Base-by-base conservation (phyloP, 2,113 vertebrate species). In the Hippotragus niger region DNA sequence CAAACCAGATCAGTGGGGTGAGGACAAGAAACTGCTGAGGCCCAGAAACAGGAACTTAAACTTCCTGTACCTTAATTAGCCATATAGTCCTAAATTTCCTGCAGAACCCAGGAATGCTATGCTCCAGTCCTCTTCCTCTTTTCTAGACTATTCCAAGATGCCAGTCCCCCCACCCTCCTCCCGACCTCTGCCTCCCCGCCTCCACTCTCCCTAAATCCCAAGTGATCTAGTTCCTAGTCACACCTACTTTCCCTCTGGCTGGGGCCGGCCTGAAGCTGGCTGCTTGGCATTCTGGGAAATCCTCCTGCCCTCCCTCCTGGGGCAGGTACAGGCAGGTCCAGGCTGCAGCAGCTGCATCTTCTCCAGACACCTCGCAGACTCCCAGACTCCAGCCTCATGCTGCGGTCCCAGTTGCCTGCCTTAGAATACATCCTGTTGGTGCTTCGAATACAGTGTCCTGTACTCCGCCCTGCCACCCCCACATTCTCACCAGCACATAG, bases 321-420 rank as follows among this genome's bases (percentile, higher is more conserved):
- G 98, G 91, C 98, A 98, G 97, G 98, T 98, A 95, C 31, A 78
- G 81, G 91, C 98, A 98, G 89, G 97, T 98, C 83, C 86, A 50
- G 91, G 85, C 96, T 64, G 29, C 29, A 67, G 87, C 84, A 94
- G 97, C 92, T 86, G 76, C 92, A 47, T 83, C 95, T 91, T 96
- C 93, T 88, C 86, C 84, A 95, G 95, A 94, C 62, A 80, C 88
- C 82, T 89, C 6, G 0, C 60, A 88, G 90, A 95, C 85, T 93
- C 53, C 33, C 87, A 97, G 96, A 58, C 95, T 97, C 93, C 89
- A 67, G 53, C 58, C 47, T 85, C 15, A 0, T 29, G 74, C 29
- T 85, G 52, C 53, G 6, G 27, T 43, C 82, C 55, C 64, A 47
- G 53, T 5, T 29, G 78, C 53, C n/a, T 13, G 13, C 45, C 93